A percentile compares a stretch with the other conserved stretches of the same genome.
Evolutionary conservation across 2,888 invertebrate genomes (phyloP).

Genomic region (Lepas anatifera): DNA sequence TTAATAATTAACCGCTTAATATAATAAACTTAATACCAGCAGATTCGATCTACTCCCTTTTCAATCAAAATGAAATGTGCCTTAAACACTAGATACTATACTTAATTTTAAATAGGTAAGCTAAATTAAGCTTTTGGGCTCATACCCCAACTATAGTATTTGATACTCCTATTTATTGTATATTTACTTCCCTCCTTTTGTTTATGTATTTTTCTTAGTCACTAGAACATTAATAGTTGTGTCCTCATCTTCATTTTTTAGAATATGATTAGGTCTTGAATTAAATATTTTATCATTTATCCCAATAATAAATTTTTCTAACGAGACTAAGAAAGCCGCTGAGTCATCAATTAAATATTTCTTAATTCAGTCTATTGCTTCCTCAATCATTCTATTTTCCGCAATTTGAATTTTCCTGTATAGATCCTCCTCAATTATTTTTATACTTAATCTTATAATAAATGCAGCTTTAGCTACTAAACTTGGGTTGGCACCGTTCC

Average conservation of each 20-base stretch:
- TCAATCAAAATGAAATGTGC: too few relatives aligned
- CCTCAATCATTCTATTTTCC: too few relatives aligned
- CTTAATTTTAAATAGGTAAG: too few relatives aligned
- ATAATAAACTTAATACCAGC: too few relatives aligned
- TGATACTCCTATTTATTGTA: too few relatives aligned
- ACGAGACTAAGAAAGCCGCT: not conserved
- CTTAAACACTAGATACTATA: too few relatives aligned
- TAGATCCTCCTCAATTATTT: not conserved
- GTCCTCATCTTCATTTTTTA: not conserved
- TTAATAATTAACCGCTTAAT: too few relatives aligned
- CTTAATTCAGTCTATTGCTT: not conserved
- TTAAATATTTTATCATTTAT: not conserved
- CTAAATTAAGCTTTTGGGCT: too few relatives aligned
- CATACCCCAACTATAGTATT: not conserved
- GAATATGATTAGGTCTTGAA: not conserved
- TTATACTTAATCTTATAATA: conserved; percentile 27
- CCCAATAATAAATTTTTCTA: not conserved
- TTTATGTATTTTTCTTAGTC: not conserved
- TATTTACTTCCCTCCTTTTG: not conserved
- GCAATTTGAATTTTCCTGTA: not conserved
- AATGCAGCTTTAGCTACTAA: conserved; percentile 38
- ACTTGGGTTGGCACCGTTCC: conserved; percentile 46
- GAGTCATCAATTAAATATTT: not conserved
- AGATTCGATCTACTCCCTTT: too few relatives aligned
- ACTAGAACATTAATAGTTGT: not conserved